Evolutionary conservation across 2,888 invertebrate species (phyloP).

Genomic region (Metellina segmentata): DNA sequence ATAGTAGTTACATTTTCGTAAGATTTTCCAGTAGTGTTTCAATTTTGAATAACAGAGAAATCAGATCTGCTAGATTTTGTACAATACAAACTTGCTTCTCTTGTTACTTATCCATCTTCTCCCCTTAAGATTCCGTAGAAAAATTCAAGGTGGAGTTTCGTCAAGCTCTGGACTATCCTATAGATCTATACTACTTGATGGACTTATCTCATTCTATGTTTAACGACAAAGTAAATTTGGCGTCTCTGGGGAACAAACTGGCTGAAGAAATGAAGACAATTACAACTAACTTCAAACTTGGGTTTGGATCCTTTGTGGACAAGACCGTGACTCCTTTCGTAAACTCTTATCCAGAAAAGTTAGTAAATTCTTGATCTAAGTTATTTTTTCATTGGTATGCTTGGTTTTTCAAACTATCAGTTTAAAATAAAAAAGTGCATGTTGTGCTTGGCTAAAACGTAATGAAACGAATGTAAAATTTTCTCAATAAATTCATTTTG

Average conservation of each 20-base stretch:
- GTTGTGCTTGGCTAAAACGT: not conserved
- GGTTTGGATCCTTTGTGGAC: slow-evolving; percentile 98
- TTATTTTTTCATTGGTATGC: no score
- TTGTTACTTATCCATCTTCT: no score
- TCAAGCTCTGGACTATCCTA: slow-evolving; percentile 95
- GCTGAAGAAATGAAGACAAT: slow-evolving; percentile 90
- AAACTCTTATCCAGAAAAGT: slow-evolving; percentile 81
- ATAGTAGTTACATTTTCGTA: no score
- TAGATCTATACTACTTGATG: slow-evolving; percentile 99
- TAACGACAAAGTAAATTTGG: slow-evolving; percentile 97
- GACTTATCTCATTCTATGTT: slow-evolving; percentile 99
- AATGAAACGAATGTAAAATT: no score
- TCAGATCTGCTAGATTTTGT: no score
- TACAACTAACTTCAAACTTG: slow-evolving; percentile 94
- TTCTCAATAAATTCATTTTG: no score
- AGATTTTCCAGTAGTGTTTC: no score
- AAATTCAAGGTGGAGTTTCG: slow-evolving; percentile 87
- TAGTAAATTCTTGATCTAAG: not conserved
- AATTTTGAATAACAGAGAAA: no score
- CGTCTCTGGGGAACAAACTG: slow-evolving; percentile 83
- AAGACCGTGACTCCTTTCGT: slow-evolving; percentile 98
- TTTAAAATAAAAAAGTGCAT: not conserved
- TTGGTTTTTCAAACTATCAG: not conserved
- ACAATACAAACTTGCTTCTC: no score
- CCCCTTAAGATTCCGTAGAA: slow-evolving; percentile 82